Conservation (phyloP, 64 coral and sea anemone genomes). For the Platygyra sinensis region DNA sequence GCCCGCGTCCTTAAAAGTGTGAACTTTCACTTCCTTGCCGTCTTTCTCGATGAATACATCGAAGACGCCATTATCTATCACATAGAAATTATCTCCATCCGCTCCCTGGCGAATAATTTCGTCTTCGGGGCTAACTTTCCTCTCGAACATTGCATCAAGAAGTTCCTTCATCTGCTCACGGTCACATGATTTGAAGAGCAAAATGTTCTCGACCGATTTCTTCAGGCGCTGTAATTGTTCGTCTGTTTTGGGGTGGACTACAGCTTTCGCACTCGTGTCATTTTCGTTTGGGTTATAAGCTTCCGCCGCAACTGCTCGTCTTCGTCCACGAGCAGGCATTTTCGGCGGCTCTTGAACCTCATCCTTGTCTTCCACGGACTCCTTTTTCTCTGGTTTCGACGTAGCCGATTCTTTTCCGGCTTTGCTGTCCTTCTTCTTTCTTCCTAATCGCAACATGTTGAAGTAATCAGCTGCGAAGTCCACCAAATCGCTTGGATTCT, state of each 20-base stretch:
- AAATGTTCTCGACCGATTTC: constrained; percentile 88
- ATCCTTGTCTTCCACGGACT: constrained; percentile 72
- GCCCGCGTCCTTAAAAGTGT: constrained; percentile 86
- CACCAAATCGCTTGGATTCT: constrained; percentile 93
- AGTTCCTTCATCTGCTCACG: constrained; percentile 87
- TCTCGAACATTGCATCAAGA: constrained; percentile 95
- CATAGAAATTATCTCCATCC: constrained; percentile 99
- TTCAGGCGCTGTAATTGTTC: constrained; percentile 83
- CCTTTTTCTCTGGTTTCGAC: constrained; percentile 61
- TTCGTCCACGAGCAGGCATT: constrained; percentile 66
- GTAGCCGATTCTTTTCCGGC: constrained; percentile 58
- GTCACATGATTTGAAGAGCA: constrained; percentile 91
- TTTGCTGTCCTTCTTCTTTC: constrained; percentile 77
- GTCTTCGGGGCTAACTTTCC: constrained; percentile 81
- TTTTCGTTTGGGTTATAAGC: constrained; percentile 88
- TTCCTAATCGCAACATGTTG: constrained; percentile 62
- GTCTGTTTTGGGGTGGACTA: constrained; percentile 83
- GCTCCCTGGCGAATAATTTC: constrained; percentile 88
- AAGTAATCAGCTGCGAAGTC: constrained; percentile 98
- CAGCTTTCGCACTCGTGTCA: constrained; percentile 58
- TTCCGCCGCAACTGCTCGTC: constrained; percentile 88
- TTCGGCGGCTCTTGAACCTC: constrained; percentile 66
- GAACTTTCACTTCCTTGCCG: constrained; percentile 77
- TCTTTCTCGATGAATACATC: constrained; percentile 86
- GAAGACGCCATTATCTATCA: constrained; percentile 89